Conservation (phyloP, 2,888 invertebrate species). For the Apantesis nais region DNA sequence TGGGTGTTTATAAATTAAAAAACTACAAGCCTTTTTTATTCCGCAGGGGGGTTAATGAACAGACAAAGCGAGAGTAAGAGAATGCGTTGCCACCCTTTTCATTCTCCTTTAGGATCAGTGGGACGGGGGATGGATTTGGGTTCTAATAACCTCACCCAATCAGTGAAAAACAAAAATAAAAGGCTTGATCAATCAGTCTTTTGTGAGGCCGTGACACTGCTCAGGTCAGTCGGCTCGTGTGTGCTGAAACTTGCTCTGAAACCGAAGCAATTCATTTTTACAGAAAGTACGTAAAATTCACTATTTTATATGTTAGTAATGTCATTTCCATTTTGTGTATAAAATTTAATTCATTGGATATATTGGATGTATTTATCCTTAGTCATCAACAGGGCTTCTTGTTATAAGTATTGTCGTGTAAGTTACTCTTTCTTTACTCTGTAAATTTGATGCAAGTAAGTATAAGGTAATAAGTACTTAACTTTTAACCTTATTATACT, state of each 20-base stretch:
- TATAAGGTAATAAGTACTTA: too few relatives aligned
- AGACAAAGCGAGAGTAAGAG: too few relatives aligned
- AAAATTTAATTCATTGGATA: too few relatives aligned
- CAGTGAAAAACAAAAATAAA: too few relatives aligned
- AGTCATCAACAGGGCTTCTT: not conserved
- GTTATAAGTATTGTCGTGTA: not conserved
- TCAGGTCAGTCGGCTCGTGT: not conserved
- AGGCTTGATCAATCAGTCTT: too few relatives aligned
- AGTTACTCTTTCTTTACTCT: not conserved
- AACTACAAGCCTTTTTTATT: not conserved
- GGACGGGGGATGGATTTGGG: too few relatives aligned
- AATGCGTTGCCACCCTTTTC: too few relatives aligned
- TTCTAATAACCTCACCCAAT: too few relatives aligned
- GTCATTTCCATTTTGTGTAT: not conserved
- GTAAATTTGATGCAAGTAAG: not conserved
- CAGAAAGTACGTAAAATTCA: not conserved
- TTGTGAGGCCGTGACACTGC: not conserved
- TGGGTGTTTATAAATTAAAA: not conserved
- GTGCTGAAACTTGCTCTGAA: not conserved
- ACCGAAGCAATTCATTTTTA: not conserved
- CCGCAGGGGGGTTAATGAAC: too few relatives aligned
- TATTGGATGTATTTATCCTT: not conserved
- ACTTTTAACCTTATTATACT: not conserved
- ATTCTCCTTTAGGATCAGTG: too few relatives aligned
- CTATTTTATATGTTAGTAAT: not conserved